Percentiles rank a stretch among this genome's conserved stretches.
Conservation (phyloP, 2,888 invertebrate species). For the Watsonalla binaria region DNA sequence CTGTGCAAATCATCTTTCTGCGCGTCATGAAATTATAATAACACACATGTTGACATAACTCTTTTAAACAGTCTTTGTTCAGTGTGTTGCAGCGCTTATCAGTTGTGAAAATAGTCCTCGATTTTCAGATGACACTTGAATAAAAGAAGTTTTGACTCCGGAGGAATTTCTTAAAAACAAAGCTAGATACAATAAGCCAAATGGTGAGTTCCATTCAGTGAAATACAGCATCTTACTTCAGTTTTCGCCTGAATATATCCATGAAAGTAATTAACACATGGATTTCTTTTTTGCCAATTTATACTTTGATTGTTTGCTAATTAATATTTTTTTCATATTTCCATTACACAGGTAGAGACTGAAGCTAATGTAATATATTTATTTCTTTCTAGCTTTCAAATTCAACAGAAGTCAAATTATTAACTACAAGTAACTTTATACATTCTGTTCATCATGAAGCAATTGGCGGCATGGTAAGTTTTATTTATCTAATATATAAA, state of each 20-base stretch:
- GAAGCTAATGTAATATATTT: background rate
- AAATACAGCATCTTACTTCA: background rate
- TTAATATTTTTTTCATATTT: too few species aligned
- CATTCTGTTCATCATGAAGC: constrained; percentile 52
- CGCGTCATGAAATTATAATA: constrained; percentile 13
- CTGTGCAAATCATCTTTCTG: constrained; percentile 5
- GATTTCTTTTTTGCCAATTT: too few species aligned
- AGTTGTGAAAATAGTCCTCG: constrained; percentile 26
- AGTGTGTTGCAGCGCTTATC: constrained; percentile 22
- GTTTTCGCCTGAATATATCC: too few species aligned
- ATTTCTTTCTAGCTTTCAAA: constrained; percentile 31
- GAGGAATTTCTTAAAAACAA: constrained; percentile 17
- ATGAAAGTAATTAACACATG: too few species aligned
- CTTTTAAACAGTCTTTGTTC: constrained; percentile 32
- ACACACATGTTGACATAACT: constrained; percentile 24
- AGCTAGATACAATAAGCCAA: constrained; percentile 22
- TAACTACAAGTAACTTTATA: constrained; percentile 25
- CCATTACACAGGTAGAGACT: background rate
- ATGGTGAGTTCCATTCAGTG: constrained; percentile 24
- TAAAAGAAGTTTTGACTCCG: constrained; percentile 18
- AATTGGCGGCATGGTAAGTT: constrained; percentile 71
- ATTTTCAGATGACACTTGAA: constrained; percentile 27
- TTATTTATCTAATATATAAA: background rate
- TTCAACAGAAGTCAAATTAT: constrained; percentile 20
- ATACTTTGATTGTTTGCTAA: too few species aligned